Conservation (phyloP, 2,113 vertebrate species). For the Dascyllus trimaculatus region DNA sequence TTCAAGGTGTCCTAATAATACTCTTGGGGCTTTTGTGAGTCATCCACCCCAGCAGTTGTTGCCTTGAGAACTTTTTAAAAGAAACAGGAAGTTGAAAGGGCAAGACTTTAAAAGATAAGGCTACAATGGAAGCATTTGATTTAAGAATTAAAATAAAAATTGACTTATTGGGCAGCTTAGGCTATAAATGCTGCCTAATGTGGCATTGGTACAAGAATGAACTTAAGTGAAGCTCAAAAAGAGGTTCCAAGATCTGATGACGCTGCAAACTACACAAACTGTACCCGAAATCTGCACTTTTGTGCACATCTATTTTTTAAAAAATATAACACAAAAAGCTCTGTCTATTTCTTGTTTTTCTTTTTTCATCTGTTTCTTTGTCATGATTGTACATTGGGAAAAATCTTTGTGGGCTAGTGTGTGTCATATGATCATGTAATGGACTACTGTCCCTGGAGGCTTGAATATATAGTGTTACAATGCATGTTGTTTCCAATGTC, state of each 20-base stretch:
- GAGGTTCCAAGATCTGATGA: no score
- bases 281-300: background rate
- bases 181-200: background rate
- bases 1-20: slow-evolving; percentile 74
- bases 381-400: background rate
- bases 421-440: background rate
- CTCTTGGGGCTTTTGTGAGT: slow-evolving; percentile 55
- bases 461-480: background rate
- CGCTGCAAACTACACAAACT: no score
- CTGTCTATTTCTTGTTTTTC: background rate
- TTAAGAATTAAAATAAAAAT: slow-evolving; percentile 14
- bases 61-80: slow-evolving; percentile 55
- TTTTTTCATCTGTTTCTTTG: background rate
- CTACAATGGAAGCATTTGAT: slow-evolving; percentile 19
- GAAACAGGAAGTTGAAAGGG: slow-evolving; percentile 57
- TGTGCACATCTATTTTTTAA: background rate
- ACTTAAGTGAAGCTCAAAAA: no score
- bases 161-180: background rate
- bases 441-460: background rate
- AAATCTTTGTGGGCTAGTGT: background rate
- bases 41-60: slow-evolving; percentile 47
- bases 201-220: no score
- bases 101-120: slow-evolving; percentile 16
- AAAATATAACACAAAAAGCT: background rate
- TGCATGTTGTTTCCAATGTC: slow-evolving; percentile 8